Percentiles rank a stretch among this genome's conserved stretches.
These are phyloP conservation scores for Atta texana DNA, from an alignment of 1,140 invertebrate genomes.

Conservation along the genomic window DNA sequence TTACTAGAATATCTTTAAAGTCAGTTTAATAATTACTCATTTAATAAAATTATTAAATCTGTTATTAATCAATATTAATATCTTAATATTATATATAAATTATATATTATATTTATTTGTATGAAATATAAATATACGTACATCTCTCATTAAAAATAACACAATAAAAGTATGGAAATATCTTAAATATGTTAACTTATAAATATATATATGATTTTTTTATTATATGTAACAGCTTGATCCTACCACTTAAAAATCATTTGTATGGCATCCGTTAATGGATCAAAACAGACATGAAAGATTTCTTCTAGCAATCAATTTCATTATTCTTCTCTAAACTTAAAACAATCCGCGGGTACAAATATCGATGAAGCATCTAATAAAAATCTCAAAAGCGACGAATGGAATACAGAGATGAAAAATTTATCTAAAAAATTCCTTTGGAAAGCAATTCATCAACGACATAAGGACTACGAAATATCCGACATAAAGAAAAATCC, in stretches of 20 bases:
- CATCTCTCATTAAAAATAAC: too few relatives aligned
- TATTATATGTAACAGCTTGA: neutral
- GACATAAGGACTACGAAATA: slow-evolving; percentile 14
- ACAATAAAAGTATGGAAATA: too few relatives aligned
- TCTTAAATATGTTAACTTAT: too few relatives aligned
- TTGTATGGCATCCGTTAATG: neutral
- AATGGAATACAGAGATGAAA: slow-evolving; percentile 44
- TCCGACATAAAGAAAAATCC: neutral
- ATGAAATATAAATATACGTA: too few relatives aligned
- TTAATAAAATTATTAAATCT: too few relatives aligned
- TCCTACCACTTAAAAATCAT: neutral
- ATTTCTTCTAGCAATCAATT: neutral
- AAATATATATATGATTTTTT: neutral
- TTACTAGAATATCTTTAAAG: neutral
- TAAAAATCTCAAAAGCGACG: neutral
- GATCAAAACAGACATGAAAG: neutral
- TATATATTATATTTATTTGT: too few relatives aligned
- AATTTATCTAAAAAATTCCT: slow-evolving; percentile 40
- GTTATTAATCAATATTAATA: too few relatives aligned
- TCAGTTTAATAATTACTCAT: neutral
- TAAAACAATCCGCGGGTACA: neutral
- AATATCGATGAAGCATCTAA: neutral
- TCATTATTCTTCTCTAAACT: neutral
- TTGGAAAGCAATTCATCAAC: neutral
- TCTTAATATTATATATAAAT: too few relatives aligned